Conservation (phyloP, 2,888 invertebrate species). For the Lapara coniferarum region DNA sequence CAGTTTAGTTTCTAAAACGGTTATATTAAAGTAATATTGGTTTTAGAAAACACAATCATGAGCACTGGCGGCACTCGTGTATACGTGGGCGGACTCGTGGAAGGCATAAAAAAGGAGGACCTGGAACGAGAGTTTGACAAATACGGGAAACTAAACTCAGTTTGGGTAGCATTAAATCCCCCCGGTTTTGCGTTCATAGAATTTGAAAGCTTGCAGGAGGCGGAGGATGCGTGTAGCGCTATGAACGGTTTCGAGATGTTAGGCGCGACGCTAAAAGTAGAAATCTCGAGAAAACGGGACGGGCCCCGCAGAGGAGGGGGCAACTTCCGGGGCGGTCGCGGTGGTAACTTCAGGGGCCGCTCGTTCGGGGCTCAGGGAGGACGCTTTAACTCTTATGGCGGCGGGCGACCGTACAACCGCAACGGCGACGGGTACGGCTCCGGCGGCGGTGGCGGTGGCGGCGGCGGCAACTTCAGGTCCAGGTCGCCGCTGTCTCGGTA, state of each 20-base stretch:
- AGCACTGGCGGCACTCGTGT: constrained; percentile 88
- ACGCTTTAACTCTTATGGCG: constrained; percentile 41
- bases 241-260: constrained; percentile 94
- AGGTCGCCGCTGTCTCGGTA: constrained; percentile 78
- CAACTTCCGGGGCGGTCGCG: constrained; percentile 76
- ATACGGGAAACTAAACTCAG: constrained; percentile 95
- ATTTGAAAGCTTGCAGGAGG: constrained; percentile 94
- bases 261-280: constrained; percentile 94
- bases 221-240: constrained; percentile 94
- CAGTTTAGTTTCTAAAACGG: constrained; percentile 7
- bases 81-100: constrained; percentile 94
- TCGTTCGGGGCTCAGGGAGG: constrained; percentile 80
- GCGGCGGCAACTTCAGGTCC: constrained; percentile 81
- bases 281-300: constrained; percentile 92
- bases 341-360: constrained; percentile 80
- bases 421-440: constrained; percentile 72
- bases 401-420: constrained; percentile 70
- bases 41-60: constrained; percentile 64
- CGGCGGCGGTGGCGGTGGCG: constrained; percentile 65
- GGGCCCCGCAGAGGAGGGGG: constrained; percentile 86
- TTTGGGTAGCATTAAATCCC: constrained; percentile 97
- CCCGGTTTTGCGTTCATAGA: constrained; percentile 97
- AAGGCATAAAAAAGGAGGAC: constrained; percentile 95
- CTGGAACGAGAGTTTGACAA: constrained; percentile 95
- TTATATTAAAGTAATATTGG: constrained; percentile 30